These are phyloP conservation scores for Protonibea diacanthus DNA, from an alignment of 2,797 vertebrate species.

Conservation along the genomic window DNA sequence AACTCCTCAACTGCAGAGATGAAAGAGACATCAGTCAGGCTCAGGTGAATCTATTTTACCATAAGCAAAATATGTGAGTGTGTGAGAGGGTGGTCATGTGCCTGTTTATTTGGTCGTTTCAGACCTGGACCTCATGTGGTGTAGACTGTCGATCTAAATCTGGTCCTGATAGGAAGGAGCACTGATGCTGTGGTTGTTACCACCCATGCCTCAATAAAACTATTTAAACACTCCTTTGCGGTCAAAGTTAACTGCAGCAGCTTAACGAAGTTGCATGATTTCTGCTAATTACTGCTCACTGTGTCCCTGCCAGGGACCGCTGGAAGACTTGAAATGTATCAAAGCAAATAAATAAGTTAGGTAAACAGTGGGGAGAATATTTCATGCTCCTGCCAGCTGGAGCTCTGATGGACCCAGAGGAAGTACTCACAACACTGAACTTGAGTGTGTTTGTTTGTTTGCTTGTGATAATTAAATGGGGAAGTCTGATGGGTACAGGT, in stretches of 20 bases:
- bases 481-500: not conserved
- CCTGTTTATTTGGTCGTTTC: not conserved
- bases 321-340: constrained; percentile 38
- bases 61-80: not conserved
- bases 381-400: constrained; percentile 25
- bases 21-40: constrained; percentile 27
- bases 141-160: not conserved
- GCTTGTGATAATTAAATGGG: constrained; percentile 21
- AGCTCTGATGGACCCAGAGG: constrained; percentile 22
- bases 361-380: constrained; percentile 46
- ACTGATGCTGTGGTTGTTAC: not conserved
- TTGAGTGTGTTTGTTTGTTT: constrained; percentile 4
- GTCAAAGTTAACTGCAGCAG: constrained; percentile 27
- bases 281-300: constrained; percentile 40
- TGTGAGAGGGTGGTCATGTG: not conserved
- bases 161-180: not conserved
- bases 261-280: constrained; percentile 25
- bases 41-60: constrained; percentile 29
- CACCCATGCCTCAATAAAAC: constrained; percentile 7
- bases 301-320: constrained; percentile 19
- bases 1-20: not conserved
- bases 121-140: not conserved
- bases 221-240: not conserved
- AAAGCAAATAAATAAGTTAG: constrained; percentile 54
- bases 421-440: not conserved